These are phyloP conservation scores for Trichogramma pretiosum DNA, from an alignment of 1,140 invertebrate species.

Conservation along the genomic window DNA sequence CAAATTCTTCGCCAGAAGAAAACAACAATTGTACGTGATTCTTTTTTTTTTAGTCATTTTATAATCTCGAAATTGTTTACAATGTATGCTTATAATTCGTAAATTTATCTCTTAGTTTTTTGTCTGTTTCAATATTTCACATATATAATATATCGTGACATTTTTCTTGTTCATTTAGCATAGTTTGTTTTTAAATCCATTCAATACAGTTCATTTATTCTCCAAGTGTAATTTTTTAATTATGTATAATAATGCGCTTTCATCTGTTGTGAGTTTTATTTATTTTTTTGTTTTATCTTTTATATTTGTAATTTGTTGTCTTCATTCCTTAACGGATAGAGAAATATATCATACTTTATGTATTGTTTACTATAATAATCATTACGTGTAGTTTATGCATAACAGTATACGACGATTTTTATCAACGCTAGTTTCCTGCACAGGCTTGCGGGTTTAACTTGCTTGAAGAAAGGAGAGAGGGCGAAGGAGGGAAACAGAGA, in stretches of 20 bases:
- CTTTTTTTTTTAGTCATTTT: too few species aligned
- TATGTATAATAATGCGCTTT: conserved; percentile 12
- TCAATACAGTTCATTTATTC: conserved; percentile 6
- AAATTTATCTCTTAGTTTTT: not conserved
- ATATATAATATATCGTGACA: too few species aligned
- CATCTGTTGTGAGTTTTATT: too few species aligned
- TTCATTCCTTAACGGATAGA: conserved; percentile 45
- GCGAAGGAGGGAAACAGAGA: not conserved
- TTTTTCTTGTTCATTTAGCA: not conserved
- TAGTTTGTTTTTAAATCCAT: not conserved
- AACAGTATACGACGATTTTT: conserved; percentile 45
- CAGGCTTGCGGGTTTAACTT: conserved; percentile 25
- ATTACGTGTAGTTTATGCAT: conserved; percentile 48
- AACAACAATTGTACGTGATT: conserved; percentile 32
- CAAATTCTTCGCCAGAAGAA: conserved; percentile 30
- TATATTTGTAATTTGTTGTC: conserved; percentile 28
- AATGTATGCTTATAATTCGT: conserved; percentile 3
- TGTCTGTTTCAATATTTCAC: too few species aligned
- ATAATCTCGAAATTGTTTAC: conserved; percentile 19
- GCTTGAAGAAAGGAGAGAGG: too few species aligned
- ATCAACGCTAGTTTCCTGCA: conserved; percentile 44
- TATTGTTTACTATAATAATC: conserved; percentile 47
- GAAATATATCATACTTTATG: conserved; percentile 49
- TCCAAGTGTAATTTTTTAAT: conserved; percentile 9
- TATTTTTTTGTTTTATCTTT: too few species aligned